Base-by-base conservation (phyloP, 1,140 invertebrate species). In the Drosophila seguyi region DNA sequence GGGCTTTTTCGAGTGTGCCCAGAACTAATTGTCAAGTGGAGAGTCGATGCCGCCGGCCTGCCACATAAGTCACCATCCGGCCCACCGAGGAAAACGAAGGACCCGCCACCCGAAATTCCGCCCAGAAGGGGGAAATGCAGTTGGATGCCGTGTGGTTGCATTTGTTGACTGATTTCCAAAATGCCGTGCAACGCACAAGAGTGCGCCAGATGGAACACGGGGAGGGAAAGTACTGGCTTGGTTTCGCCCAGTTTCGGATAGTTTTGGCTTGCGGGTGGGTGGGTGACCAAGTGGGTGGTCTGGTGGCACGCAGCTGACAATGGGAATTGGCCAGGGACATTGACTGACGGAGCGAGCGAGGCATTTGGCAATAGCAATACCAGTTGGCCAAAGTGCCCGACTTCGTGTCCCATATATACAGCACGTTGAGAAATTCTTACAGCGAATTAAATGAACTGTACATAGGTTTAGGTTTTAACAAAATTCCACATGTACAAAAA, bases 151-250 rank as follows among this genome's bases (percentile, higher is more conserved):
- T 68, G 61, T 52, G 75, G 76, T 78, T 65, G 50, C 42, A 74
- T 82, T 74, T 88, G 80, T 65, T 90, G 84, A 84, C 80, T 75
- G 80, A 88, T 90, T 84, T 84, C 45, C 65, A 68, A 76, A 76
- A 76, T 76, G 73, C 74, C 56, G 58, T 48, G 41, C 56, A 66
- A 45, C 63, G 61, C 73, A 67, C 52, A 59, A 71, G 60, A 61
- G 63, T 41, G 42, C 44, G 45, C 41, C 42, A 62, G 55, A 52
- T 73, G 55, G 48, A 48, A 34, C 52, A 11, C 6, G 13, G 25
- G 27, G 55, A 4, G 11, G 8, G 8, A 10, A 20, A 6, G 27
- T 11, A 8, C 5, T 22, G 42, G 57, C 55, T 20, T 34, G 27
- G 38, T 6, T 52, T 42, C 38, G 38, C 52, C 20, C 41, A 57